Conservation (phyloP, 1,140 invertebrate species). For the Eriocheir sinensis region DNA sequence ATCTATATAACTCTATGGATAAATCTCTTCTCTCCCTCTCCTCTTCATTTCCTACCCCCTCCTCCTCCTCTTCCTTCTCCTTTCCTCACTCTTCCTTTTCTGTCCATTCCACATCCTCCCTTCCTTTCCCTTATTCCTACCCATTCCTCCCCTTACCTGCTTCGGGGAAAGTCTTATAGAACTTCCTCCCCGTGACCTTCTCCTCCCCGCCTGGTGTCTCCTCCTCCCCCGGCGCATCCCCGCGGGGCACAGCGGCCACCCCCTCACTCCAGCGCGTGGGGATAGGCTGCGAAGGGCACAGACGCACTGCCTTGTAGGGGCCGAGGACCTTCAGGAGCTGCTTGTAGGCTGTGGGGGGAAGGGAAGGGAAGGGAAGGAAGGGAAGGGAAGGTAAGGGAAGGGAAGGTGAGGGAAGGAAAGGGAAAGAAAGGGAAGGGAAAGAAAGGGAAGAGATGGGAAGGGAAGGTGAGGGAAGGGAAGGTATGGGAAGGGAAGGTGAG, state of each 20-base stretch:
- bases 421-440: not conserved
- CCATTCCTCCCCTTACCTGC: slow-evolving; percentile 81
- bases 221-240: slow-evolving; percentile 49
- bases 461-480: too few relatives aligned
- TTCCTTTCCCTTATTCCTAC: not conserved
- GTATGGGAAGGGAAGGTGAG: slow-evolving; percentile 80
- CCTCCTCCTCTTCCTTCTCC: not conserved
- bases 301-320: slow-evolving; percentile 82
- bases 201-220: slow-evolving; percentile 33
- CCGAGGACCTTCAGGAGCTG: slow-evolving; percentile 81
- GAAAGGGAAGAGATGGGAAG: not conserved
- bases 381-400: not conserved
- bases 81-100: not conserved
- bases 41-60: not conserved
- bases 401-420: too few relatives aligned
- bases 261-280: not conserved
- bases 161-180: slow-evolving; percentile 82
- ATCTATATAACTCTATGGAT: not conserved
- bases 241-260: not conserved
- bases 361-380: not conserved
- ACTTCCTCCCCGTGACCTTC: slow-evolving; percentile 69
- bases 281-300: slow-evolving; percentile 79
- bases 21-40: not conserved
- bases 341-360: slow-evolving; percentile 80
- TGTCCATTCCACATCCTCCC: not conserved